phyloP scores from a whole-genome alignment of 1,140 invertebrate genomes.

The Polypedilum vanderplanki region DNA sequence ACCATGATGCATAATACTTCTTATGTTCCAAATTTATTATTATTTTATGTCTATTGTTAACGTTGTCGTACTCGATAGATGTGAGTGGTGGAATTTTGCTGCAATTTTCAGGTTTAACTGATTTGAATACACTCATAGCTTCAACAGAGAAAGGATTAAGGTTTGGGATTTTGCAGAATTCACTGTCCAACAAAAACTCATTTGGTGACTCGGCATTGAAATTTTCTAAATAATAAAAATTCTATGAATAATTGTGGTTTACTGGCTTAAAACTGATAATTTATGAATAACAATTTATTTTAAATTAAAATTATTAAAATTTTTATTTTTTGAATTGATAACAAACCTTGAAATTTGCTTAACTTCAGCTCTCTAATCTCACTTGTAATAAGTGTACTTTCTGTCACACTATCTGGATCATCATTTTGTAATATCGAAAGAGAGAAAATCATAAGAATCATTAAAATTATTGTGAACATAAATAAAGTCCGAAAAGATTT shows the following conservation, averaged over 20 bases:
- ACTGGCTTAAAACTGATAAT: too few species aligned
- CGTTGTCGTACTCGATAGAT: slow-evolving; percentile 39
- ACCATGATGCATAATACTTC: slow-evolving; percentile 35
- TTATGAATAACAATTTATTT: too few species aligned
- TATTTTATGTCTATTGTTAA: slow-evolving; percentile 36
- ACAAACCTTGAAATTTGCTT: too few species aligned
- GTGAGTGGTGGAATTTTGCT: slow-evolving; percentile 46
- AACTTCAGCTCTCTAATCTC: too few species aligned
- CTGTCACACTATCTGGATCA: not conserved
- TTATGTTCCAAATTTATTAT: slow-evolving; percentile 38
- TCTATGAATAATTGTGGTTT: too few species aligned
- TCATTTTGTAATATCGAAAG: not conserved
- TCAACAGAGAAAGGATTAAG: slow-evolving; percentile 59
- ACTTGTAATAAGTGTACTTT: too few species aligned
- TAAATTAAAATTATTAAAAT: too few species aligned
- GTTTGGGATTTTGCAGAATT: slow-evolving; percentile 60
- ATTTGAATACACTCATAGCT: slow-evolving; percentile 53
- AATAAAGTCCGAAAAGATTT: too few species aligned
- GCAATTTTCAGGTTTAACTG: slow-evolving; percentile 52
- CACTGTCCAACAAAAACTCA: slow-evolving; percentile 55
- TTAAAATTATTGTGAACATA: too few species aligned
- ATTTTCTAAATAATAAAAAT: not conserved
- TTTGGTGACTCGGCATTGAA: not conserved
- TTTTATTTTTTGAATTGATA: too few species aligned
- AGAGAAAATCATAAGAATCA: too few species aligned